Conservation (phyloP, 2,797 vertebrate genomes). For the Iguana delicatissima region DNA sequence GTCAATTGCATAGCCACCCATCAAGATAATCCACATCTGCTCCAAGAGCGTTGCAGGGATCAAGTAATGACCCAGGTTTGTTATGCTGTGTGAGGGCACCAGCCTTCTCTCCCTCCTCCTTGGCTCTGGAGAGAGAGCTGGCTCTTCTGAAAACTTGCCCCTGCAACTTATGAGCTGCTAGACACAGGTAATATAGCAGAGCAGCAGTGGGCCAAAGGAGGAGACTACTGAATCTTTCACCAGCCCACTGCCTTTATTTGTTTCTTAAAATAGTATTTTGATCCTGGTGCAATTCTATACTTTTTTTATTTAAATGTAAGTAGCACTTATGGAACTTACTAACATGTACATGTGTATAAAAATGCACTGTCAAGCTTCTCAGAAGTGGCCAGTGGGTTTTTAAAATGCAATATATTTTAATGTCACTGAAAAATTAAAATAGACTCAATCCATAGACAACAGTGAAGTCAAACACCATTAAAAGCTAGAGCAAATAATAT, state of each 20-base stretch:
- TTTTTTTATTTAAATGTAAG: neutral
- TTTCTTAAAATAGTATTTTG: neutral
- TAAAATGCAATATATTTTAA: neutral
- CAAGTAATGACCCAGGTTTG: neutral
- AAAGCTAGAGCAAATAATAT: neutral
- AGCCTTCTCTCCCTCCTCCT: neutral
- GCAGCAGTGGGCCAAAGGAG: neutral
- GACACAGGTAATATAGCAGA: neutral
- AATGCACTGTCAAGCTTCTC: neutral
- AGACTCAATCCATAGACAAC: neutral
- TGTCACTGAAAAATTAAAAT: neutral
- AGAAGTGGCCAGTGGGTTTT: neutral
- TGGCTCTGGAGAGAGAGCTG: neutral
- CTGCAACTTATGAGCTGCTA: neutral
- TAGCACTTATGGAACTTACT: neutral
- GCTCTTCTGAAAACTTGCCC: neutral
- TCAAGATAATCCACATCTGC: conserved; percentile 14
- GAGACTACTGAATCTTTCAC: neutral
- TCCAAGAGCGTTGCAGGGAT: neutral
- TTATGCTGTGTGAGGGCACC: neutral
- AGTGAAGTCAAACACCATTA: neutral
- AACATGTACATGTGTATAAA: neutral
- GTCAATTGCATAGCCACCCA: conserved; percentile 14
- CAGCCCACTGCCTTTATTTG: neutral
- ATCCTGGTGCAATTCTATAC: neutral